Evolutionary conservation across 2,888 invertebrate genomes (phyloP), one percentile per base, ranked within the genome.

Genomic region (Lathronympha strigana): DNA sequence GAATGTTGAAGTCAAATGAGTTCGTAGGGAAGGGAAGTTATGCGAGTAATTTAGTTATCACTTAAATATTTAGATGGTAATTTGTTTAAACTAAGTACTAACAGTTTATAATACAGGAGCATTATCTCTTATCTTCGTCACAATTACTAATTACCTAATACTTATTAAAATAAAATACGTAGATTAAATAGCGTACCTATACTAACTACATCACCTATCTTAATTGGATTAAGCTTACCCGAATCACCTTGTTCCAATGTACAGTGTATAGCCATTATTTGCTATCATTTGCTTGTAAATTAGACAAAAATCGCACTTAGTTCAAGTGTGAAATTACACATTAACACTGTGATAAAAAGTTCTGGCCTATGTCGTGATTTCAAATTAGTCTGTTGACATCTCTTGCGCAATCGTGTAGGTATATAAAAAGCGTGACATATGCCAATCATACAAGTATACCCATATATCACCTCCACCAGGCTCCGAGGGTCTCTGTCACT

Each of bases 401-500:
- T 36, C 33, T 51, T 53, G 23, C 11, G 9, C n/a, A 53, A 23
- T 23, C n/a, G n/a, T n/a, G n/a, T 53, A 53, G 4, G 13, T 1
- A 33, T 11, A 33, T n/a, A 55, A 25, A 25, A 45, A 31, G 19
- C 6, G 31, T 17, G 45, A 21, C 57, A 57, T 31, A 57, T n/a
- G 57, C 19, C 43, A 45, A 57, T 57, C 43, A 57, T 40, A 31
- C 47, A 13, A 21, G 11, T 21, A 21, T 43, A 19, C 45, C 13
- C 1, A 13, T 38, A 55, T 23, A 23, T 9, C 47, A 58, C n/a
- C n/a, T 17, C 31, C 9, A 11, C 40, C 43, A 58, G 33, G 25
- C 57, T 45, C 53, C 5, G 36, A 53, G 33, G 36, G 60, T 47
- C 28, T 45, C 38, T 38, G 17, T 28, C 45, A 13, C 38, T 53